These are phyloP conservation scores for Diloba caeruleocephala DNA, from an alignment of 2,888 invertebrate species.

Conservation along the genomic window DNA sequence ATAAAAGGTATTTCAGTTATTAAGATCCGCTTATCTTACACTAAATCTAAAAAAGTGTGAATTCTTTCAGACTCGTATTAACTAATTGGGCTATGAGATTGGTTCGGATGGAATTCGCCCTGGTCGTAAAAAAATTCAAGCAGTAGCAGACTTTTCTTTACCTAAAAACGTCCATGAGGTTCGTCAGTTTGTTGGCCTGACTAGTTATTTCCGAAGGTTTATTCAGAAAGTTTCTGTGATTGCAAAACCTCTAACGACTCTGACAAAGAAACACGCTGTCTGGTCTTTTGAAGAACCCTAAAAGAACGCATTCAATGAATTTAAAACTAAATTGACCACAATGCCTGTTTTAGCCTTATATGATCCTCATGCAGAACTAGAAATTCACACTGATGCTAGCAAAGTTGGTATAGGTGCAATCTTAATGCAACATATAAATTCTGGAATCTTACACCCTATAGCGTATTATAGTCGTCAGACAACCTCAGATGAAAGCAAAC, in stretches of 20 bases:
- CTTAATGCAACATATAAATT: too few species aligned
- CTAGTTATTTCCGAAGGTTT: too few species aligned
- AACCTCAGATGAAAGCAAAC: too few species aligned
- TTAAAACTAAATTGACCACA: too few species aligned
- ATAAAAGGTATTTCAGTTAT: too few species aligned
- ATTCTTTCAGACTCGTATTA: neutral
- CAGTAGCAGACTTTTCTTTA: slow-evolving; percentile 1
- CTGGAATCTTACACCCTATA: too few species aligned
- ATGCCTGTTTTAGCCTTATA: slow-evolving; percentile 62
- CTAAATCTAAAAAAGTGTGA: neutral
- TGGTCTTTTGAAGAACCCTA: slow-evolving; percentile 1
- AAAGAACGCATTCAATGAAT: slow-evolving; percentile 18
- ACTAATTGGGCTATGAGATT: neutral
- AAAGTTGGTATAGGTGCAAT: too few species aligned
- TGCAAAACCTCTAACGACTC: too few species aligned
- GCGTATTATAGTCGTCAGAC: too few species aligned
- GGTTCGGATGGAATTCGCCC: too few species aligned
- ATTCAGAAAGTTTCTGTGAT: too few species aligned
- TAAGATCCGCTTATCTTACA: neutral
- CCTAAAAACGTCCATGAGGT: slow-evolving; percentile 13
- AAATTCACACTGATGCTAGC: slow-evolving; percentile 58
- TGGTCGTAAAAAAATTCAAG: neutral
- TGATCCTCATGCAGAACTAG: slow-evolving; percentile 49
- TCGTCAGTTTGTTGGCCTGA: slow-evolving; percentile 6
- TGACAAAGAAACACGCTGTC: neutral